phyloP scores from a whole-genome alignment of 1,140 invertebrate genomes.

The Liolophura sinensis region DNA sequence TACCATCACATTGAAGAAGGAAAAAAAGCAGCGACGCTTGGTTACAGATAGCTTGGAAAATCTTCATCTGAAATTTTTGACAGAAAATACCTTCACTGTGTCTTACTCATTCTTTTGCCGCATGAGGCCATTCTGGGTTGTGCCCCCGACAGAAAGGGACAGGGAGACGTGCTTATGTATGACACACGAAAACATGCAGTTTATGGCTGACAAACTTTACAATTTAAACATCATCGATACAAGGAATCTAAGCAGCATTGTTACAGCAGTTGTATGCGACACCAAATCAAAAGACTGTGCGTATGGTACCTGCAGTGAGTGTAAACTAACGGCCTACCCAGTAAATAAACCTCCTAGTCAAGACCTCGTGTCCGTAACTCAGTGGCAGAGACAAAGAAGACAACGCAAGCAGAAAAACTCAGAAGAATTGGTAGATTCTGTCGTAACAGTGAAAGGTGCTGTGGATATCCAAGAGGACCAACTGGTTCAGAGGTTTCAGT shows the following conservation, averaged over 20 bases:
- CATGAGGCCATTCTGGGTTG: too few species aligned
- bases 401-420: not conserved
- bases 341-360: not conserved
- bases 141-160: too few species aligned
- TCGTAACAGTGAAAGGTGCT: not conserved
- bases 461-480: not conserved
- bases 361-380: not conserved
- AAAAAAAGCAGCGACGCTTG: too few species aligned
- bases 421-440: not conserved
- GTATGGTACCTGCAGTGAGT: not conserved
- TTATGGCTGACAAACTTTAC: too few species aligned
- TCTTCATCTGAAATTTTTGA: too few species aligned
- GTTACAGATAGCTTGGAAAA: too few species aligned
- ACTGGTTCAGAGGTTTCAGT: conserved; percentile 1
- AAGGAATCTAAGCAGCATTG: not conserved
- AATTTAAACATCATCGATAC: conserved; percentile 4
- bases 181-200: too few species aligned
- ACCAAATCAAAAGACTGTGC: not conserved
- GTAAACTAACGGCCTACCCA: too few species aligned
- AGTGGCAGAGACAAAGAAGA: not conserved
- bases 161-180: too few species aligned
- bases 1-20: too few species aligned
- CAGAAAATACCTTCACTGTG: too few species aligned
- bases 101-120: too few species aligned
- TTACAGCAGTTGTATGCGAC: not conserved